Evolutionary conservation across 2,797 vertebrate species (phyloP), one percentile per base, ranked within the genome.

Genomic region (Scleropages formosus): DNA sequence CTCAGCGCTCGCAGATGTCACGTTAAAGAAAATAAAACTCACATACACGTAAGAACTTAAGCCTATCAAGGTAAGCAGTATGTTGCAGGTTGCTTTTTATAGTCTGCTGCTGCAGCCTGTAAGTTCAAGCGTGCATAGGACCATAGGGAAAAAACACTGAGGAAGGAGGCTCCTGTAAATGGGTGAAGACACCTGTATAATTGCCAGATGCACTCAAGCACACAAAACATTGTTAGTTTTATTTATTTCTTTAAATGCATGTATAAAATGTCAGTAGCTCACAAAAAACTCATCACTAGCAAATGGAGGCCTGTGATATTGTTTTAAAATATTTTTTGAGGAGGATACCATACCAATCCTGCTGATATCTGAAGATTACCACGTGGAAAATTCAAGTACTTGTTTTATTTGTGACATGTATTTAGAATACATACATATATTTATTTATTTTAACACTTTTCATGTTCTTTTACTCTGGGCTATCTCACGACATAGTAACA

Each of bases 51-150:
- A 93, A 93, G 90, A 90, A 88, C 85, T 90, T 97, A 95, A 98
- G 93, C 96, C 93, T 89, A 94, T 96, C 96, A 95, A 87, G 87
- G 84, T 95, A 97, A 96, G 93, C 89, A 87, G 70, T 82, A 84
- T 87, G 81, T 86, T 83, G 80, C 81, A 80, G 85, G 82, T 83
- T 85, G 74, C 79, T 82, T 92, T 92, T 90, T 86, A 90, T 91
- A 92, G 87, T 67, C 73, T 67, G 79, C 80, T 82, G 81, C 18
- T 56, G 4, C 10, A 59, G 51, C 22, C 24, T 15, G 8, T 66
- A 7, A 2, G 53, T 64, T n/a, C 4, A 65, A 62, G 60, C 53
- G 51, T 51, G 22, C 31, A 46, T 15, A 56, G 8, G 63, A 24
- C 47, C 44, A 61, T 58, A 39, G 8, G 2, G 72, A 76, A 78